phyloP scores from a whole-genome alignment of 2,113 vertebrate genomes.

The Odocoileus hemionus region DNA sequence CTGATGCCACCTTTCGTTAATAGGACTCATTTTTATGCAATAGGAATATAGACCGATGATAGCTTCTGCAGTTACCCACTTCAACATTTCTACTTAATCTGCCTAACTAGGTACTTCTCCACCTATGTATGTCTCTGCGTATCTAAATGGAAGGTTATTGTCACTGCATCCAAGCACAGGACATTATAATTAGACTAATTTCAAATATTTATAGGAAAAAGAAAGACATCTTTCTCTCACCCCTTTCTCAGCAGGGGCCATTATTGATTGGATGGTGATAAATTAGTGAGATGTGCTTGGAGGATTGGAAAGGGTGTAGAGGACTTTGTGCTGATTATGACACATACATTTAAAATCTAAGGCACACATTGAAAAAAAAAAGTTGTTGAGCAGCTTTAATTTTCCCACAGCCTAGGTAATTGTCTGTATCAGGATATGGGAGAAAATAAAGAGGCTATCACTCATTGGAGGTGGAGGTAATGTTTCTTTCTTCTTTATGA shows the following conservation, averaged over 20 bases:
- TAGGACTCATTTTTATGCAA: neutral
- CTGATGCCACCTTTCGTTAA: neutral
- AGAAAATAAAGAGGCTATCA: neutral
- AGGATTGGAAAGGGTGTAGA: neutral
- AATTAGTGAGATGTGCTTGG: constrained; percentile 29
- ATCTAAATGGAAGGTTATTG: constrained; percentile 36
- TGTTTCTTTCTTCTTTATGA: neutral
- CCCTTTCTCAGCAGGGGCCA: neutral
- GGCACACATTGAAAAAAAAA: neutral
- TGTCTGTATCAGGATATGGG: neutral
- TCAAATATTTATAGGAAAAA: constrained; percentile 60
- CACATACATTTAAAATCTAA: neutral
- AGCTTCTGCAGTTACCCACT: constrained; percentile 7
- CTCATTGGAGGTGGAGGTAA: neutral
- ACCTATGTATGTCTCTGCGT: neutral
- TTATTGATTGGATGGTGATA: constrained; percentile 51
- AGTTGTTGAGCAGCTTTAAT: neutral
- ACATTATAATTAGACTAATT: constrained; percentile 58
- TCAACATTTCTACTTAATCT: constrained; percentile 48
- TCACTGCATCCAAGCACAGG: constrained; percentile 15
- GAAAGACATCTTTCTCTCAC: constrained; percentile 15
- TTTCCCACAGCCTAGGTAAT: neutral
- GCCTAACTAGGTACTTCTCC: constrained; percentile 42
- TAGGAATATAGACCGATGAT: neutral
- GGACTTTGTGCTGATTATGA: neutral